Conservation (phyloP, 2,797 vertebrate genomes). For the Dallia pectoralis region DNA sequence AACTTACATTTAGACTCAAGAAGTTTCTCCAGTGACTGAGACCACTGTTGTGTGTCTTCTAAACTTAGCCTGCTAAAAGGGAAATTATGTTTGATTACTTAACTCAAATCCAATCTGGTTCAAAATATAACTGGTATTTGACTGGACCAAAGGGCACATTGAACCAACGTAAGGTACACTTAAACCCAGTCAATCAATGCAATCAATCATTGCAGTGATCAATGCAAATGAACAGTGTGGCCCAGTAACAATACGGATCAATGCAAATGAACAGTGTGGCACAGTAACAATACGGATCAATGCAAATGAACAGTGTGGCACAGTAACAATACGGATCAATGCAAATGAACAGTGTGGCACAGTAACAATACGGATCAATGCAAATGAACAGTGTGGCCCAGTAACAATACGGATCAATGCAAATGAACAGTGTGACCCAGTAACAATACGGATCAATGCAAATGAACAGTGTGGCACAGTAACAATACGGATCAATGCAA, state of each 20-base stretch:
- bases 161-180: conserved; percentile 27
- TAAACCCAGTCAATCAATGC: no score
- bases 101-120: conserved; percentile 48
- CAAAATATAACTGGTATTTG: conserved; percentile 33
- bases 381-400: not conserved
- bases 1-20: conserved; percentile 85
- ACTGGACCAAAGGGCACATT: conserved; percentile 6
- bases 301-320: not conserved
- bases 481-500: no score
- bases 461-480: not conserved
- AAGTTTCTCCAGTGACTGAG: conserved; percentile 83
- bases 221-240: no score
- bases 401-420: no score
- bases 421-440: not conserved
- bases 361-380: no score
- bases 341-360: not conserved
- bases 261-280: not conserved
- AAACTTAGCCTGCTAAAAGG: conserved; percentile 76
- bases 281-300: no score
- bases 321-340: no score
- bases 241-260: conserved; percentile 23
- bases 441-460: no score
- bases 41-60: conserved; percentile 84
- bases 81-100: conserved; percentile 54
- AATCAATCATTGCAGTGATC: no score